Evolutionary conservation across 2,113 vertebrate species (phyloP).

Genomic region (Lamprologus tigripictilis): DNA sequence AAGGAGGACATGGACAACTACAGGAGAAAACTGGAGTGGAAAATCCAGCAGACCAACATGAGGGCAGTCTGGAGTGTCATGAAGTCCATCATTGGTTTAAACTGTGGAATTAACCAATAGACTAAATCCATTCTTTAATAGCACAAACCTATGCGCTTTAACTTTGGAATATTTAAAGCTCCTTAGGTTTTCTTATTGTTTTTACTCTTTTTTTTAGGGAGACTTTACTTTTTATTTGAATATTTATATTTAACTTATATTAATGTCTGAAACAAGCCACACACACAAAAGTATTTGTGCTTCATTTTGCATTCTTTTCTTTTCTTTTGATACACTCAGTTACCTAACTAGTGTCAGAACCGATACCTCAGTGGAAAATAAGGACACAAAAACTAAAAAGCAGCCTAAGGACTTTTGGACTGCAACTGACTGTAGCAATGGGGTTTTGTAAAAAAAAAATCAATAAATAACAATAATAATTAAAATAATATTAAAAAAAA

Average conservation of each 20-base stretch:
- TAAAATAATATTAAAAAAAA: accelerated
- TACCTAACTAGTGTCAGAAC: not conserved
- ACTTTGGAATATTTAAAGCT: not conserved
- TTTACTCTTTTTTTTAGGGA: not conserved
- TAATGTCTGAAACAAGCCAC: not conserved
- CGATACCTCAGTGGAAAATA: not conserved
- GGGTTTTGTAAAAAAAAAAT: not conserved
- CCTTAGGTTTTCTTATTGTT: not conserved
- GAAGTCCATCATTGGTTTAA: not conserved
- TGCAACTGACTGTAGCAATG: not conserved
- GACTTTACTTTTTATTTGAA: not conserved
- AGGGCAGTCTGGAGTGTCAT: not conserved
- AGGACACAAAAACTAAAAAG: not conserved
- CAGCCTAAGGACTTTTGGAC: not conserved
- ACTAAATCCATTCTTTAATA: not conserved
- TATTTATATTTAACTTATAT: not conserved
- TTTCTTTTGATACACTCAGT: not conserved
- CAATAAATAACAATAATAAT: not conserved
- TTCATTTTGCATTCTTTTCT: not conserved
- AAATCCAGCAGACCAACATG: not conserved
- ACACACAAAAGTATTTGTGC: not conserved
- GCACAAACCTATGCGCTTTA: not conserved
- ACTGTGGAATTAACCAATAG: not conserved
- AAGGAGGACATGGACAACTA: not conserved
- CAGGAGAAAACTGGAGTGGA: not conserved